phyloP scores from a whole-genome alignment of 2,888 invertebrate genomes.

The Ametastegia equiseti region DNA sequence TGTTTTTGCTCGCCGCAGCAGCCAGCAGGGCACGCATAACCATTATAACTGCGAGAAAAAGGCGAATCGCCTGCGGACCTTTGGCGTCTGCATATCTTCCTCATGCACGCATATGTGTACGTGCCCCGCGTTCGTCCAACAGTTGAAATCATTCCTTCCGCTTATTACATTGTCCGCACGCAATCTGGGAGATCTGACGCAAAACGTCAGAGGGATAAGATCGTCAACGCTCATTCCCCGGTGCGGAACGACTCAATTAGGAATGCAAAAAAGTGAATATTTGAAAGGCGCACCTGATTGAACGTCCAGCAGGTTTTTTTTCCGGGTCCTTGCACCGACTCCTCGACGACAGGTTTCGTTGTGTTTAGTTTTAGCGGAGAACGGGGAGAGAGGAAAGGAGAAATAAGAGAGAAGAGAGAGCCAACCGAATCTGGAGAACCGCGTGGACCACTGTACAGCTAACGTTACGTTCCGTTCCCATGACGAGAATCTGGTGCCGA shows the following conservation, averaged over 20 bases:
- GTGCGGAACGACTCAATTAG: conserved; percentile 55
- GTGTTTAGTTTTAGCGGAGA: conserved; percentile 13
- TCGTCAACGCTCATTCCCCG: conserved; percentile 12
- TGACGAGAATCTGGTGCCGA: conserved; percentile 73
- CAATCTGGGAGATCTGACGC: not conserved
- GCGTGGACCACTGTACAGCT: conserved; percentile 19
- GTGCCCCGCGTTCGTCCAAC: not conserved
- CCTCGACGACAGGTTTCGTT: conserved; percentile 23
- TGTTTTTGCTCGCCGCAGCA: not conserved
- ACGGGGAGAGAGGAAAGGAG: not conserved
- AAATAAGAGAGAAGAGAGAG: not conserved
- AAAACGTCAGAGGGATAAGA: not conserved
- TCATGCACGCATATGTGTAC: not conserved
- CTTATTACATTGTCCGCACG: not conserved
- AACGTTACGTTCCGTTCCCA: conserved; percentile 69
- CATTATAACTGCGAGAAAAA: not conserved
- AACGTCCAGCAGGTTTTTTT: conserved; percentile 5
- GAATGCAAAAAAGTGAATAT: conserved; percentile 25
- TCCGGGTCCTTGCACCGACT: conserved; percentile 2
- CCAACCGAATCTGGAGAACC: conserved; percentile 23
- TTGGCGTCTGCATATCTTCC: not conserved
- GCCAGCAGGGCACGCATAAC: not conserved
- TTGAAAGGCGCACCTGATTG: conserved; percentile 25
- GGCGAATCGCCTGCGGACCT: not conserved
- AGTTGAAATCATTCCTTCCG: not conserved